phyloP scores from a whole-genome alignment of 1,140 invertebrate species.

The Myzus persicae region DNA sequence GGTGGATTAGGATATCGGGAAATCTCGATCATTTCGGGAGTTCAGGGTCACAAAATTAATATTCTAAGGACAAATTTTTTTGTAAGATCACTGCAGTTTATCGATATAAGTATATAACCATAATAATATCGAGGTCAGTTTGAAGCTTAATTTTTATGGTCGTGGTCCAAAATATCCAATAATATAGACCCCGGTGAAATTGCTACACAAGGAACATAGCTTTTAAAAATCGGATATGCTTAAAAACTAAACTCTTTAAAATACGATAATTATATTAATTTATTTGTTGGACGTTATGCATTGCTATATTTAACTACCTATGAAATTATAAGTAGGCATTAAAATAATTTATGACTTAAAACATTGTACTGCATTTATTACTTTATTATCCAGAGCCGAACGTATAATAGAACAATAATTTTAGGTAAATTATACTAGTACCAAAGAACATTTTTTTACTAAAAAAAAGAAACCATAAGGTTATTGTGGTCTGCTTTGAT shows the following conservation, averaged over 20 bases:
- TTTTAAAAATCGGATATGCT: too few species aligned
- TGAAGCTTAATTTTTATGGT: too few species aligned
- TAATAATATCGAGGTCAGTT: too few species aligned
- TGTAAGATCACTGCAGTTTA: too few species aligned
- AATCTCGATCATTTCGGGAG: too few species aligned
- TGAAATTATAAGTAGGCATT: neutral
- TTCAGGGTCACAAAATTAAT: too few species aligned
- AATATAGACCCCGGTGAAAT: too few species aligned
- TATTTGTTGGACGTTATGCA: neutral
- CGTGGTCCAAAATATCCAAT: too few species aligned
- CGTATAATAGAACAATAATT: neutral
- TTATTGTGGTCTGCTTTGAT: neutral
- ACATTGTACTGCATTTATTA: neutral
- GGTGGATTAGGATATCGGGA: too few species aligned
- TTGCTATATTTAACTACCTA: neutral
- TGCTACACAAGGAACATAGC: too few species aligned
- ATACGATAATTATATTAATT: neutral
- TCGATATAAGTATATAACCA: too few species aligned
- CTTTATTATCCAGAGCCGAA: neutral
- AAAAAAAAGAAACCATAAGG: neutral
- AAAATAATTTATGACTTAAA: conserved; percentile 1
- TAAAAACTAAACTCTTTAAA: neutral
- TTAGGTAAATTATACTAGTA: neutral
- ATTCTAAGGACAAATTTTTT: too few species aligned
- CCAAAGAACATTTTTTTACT: neutral